phyloP scores from a whole-genome alignment of 1,140 invertebrate species.

The Lordiphosa collinella region DNA sequence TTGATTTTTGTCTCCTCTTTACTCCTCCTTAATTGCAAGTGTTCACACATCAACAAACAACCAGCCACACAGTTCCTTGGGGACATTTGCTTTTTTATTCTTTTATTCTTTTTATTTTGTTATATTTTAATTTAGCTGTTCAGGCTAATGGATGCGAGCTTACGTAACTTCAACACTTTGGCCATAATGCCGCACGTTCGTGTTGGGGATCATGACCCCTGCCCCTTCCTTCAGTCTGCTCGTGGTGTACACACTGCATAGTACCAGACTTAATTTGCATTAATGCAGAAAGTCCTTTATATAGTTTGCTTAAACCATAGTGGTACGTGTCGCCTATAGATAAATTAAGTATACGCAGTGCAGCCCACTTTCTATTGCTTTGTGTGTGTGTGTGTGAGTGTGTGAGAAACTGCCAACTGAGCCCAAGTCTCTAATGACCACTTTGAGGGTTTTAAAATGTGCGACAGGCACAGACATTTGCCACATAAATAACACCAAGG shows the following conservation, averaged over 20 bases:
- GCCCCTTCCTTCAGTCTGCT: background rate
- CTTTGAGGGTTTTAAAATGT: slow-evolving; percentile 73
- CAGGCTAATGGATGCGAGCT: slow-evolving; percentile 70
- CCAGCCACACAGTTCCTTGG: too few relatives aligned
- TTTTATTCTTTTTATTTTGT: background rate
- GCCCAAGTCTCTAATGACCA: slow-evolving; percentile 72
- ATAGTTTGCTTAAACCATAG: slow-evolving; percentile 16
- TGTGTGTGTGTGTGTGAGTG: slow-evolving; percentile 1
- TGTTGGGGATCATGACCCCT: slow-evolving; percentile 3
- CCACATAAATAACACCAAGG: slow-evolving; percentile 58
- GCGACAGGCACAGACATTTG: slow-evolving; percentile 60
- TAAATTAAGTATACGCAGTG: slow-evolving; percentile 69
- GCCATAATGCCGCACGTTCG: slow-evolving; percentile 44
- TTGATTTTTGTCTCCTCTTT: slow-evolving; percentile 62
- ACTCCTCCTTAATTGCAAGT: too few relatives aligned
- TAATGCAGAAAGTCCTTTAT: slow-evolving; percentile 20
- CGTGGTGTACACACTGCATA: slow-evolving; percentile 2
- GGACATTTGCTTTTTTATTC: too few relatives aligned
- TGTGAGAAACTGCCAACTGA: slow-evolving; percentile 51
- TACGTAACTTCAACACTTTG: slow-evolving; percentile 75
- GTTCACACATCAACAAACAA: too few relatives aligned
- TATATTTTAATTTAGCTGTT: slow-evolving; percentile 74
- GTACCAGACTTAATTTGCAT: slow-evolving; percentile 63
- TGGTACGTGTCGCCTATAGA: slow-evolving; percentile 33
- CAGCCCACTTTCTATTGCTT: slow-evolving; percentile 26